These are phyloP conservation scores for Notocelia uddmanniana DNA, from an alignment of 2,888 invertebrate species.

Conservation along the genomic window DNA sequence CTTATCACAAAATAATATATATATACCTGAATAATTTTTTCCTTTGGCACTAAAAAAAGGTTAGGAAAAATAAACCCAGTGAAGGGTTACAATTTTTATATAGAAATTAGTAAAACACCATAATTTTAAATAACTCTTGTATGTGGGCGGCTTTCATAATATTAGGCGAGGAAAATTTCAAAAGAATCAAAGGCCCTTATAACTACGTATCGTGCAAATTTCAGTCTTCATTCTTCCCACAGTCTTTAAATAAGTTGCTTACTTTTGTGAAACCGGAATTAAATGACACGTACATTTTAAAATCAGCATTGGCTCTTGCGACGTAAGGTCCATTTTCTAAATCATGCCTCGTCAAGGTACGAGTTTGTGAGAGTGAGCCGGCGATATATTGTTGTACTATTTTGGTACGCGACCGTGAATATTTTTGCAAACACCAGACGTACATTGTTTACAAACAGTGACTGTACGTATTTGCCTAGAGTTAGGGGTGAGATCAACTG, in stretches of 20 bases:
- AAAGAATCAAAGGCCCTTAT: neutral
- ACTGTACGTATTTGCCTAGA: constrained; percentile 23
- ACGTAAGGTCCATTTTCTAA: neutral
- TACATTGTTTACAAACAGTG: constrained; percentile 46
- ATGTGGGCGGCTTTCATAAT: neutral
- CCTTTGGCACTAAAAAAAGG: too few relatives aligned
- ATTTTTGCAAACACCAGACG: constrained; percentile 45
- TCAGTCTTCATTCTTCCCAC: neutral
- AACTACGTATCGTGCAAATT: neutral
- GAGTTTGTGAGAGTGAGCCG: constrained; percentile 40
- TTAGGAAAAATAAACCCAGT: neutral
- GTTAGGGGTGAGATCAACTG: constrained; percentile 33
- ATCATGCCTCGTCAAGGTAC: neutral
- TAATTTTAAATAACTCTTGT: neutral
- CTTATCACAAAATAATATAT: too few relatives aligned
- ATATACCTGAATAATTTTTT: too few relatives aligned
- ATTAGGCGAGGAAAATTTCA: neutral
- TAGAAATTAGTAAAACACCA: neutral
- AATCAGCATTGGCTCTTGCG: neutral
- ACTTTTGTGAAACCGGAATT: neutral
- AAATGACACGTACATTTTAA: neutral
- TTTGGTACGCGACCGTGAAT: constrained; percentile 43
- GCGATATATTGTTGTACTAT: constrained; percentile 48
- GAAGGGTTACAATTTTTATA: neutral
- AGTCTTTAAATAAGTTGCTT: neutral